Evolutionary conservation across 2,113 vertebrate genomes (phyloP).

Genomic region (Aspiorhynchus laticeps): DNA sequence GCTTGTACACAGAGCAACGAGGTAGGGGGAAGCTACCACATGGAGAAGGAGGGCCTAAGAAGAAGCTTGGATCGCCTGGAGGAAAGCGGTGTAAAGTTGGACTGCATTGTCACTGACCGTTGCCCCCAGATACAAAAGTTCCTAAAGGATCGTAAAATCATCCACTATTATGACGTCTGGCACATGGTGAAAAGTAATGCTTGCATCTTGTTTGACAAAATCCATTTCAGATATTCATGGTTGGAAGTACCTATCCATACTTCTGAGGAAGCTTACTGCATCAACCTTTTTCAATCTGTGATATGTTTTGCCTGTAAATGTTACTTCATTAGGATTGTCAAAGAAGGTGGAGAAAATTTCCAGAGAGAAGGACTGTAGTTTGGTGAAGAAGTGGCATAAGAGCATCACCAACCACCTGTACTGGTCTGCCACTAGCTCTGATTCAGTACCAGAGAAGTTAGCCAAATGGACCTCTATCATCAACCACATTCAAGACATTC

Average conservation of each 20-base stretch:
- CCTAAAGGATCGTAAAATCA: neutral
- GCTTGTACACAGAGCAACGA: neutral
- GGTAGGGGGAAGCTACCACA: neutral
- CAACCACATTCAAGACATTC: slow-evolving; percentile 11
- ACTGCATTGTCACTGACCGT: neutral
- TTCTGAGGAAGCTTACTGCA: neutral
- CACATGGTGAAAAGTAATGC: neutral
- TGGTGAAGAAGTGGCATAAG: neutral
- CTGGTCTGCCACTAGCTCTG: neutral
- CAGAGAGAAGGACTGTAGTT: neutral
- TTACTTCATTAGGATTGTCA: neutral
- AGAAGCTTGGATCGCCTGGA: neutral
- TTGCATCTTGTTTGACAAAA: neutral
- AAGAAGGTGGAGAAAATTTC: neutral
- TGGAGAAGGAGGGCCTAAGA: neutral
- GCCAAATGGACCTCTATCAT: slow-evolving; percentile 1
- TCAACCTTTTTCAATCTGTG: neutral
- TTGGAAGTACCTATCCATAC: neutral
- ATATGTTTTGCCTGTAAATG: neutral
- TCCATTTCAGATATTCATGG: neutral
- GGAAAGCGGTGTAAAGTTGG: neutral
- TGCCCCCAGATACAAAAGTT: neutral
- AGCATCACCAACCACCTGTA: neutral
- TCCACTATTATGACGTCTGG: neutral
- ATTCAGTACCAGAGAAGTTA: neutral